Evolutionary conservation across 2,797 vertebrate genomes (phyloP), one percentile per base, ranked within the genome.

Genomic region (Brotula barbata): DNA sequence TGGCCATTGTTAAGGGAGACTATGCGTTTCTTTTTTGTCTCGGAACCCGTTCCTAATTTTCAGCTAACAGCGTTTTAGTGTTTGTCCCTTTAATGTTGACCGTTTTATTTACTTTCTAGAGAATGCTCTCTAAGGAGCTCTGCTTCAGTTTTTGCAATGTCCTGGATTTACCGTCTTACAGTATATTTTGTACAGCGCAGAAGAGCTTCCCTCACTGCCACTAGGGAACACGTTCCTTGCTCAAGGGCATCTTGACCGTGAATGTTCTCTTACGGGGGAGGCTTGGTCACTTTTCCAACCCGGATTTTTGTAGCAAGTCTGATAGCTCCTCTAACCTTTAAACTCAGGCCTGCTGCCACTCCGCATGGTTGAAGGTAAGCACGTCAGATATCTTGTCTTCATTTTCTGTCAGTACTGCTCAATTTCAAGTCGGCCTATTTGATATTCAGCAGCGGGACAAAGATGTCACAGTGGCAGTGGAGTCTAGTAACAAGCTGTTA

Each of bases 401-500:
- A 60, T 75, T 77, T 75, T 73, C 59, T 67, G 61, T 66, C 56
- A 0, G 64, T 8, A 11, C 57, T 8, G 57, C 64, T 77, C 66
- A 40, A 49, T 80, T 84, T 82, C 52, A 78, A 45, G 46, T 70
- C 28, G 34, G 64, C 70, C 67, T 75, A 39, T 79, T 85, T 78
- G 70, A 73, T 76, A 80, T 83, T 80, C 83, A 78, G 61, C 73
- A 57, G 75, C n/a, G 34, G 81, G 81, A 72, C 39, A 19, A 61
- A 74, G 75, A 77, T 73, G 84, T 82, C 78, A 71, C 50, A 43
- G 80, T 72, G 54, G 68, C 77, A 78, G 73, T 1, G 70, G 73
- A 75, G 77, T 82, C 73, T 76, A 44, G 67, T 78, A 76, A 81
- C 82, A 75, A 79, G 80, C 77, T 75, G 77, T 59, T 82, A 54